Base-by-base conservation (phyloP, 1,140 invertebrate species). In the Cydia fagiglandana region DNA sequence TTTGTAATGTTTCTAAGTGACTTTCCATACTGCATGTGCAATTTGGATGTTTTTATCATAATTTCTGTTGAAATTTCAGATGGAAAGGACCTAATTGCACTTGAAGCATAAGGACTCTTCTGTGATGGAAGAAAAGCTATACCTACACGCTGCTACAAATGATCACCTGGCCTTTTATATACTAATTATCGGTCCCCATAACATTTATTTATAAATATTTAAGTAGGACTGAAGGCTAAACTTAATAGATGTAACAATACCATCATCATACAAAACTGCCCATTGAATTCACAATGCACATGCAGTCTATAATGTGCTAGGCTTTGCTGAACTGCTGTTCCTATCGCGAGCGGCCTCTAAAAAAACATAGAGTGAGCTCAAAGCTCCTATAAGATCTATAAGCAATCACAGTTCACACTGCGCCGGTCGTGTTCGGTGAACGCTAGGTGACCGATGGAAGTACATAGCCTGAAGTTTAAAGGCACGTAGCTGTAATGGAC, bases 401-500 rank as follows among this genome's bases (percentile, higher is more conserved):
- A n/a, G 50, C 7, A 53, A 53, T 53, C 6, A 7, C 1, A 17
- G 15, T 17, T 17, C 50, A n/a, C 50, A 17, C 1, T n/a, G 12
- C 6, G 50, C n/a, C 17, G 50, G 50, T 0, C 3, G 12, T 17
- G 15, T 53, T n/a, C 10, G 20, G 6, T n/a, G 20, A 61, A 61
- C 56, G 56, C 56, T 20, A 10, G 7, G 56, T 61, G 9, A 4
- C 9, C 56, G 10, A 17, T 7, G 56, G 56, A 24, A 53, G n/a
- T 7, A 17, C 66, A 20, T 17, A 5, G 30, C n/a, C 66, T 17
- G n/a, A 70, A 38, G 66, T 17, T 70, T 70, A 13, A 70, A 70
- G n/a, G 34, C 66, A 70, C 66, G 66, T 70, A 70, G 13, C 34
- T 17, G n/a, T 70, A 70, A 70, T 70, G 17, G 15, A 41, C 38